phyloP scores from a whole-genome alignment of 2,888 invertebrate species.

The Drosophila picticornis region DNA sequence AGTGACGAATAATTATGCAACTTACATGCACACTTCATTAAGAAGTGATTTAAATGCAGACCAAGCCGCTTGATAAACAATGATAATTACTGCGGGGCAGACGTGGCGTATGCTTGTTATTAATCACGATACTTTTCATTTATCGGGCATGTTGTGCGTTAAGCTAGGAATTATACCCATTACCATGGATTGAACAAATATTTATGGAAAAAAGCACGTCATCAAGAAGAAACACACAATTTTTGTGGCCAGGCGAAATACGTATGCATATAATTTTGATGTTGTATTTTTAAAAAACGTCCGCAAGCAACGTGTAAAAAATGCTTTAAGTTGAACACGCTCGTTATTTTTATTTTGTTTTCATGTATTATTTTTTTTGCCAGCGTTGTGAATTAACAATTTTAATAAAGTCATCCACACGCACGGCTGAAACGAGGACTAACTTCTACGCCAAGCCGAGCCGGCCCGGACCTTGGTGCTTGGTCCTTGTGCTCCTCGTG shows the following conservation, averaged over 20 bases:
- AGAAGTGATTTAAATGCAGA: constrained; percentile 71
- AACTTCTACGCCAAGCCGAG: constrained; percentile 30
- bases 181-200: constrained; percentile 43
- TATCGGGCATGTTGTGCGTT: constrained; percentile 32
- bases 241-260: constrained; percentile 15
- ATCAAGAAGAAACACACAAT: constrained; percentile 51
- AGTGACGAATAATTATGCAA: constrained; percentile 58
- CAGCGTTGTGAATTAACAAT: constrained; percentile 58
- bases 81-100: constrained; percentile 57
- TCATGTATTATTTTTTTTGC: constrained; percentile 19
- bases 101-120: constrained; percentile 44
- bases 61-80: constrained; percentile 50
- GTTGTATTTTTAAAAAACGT: constrained; percentile 30
- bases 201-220: constrained; percentile 45
- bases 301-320: constrained; percentile 66
- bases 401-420: constrained; percentile 79
- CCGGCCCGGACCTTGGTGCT: constrained; percentile 9
- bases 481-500: constrained; percentile 5
- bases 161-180: constrained; percentile 63
- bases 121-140: constrained; percentile 28
- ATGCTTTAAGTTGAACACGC: constrained; percentile 63
- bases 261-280: constrained; percentile 1
- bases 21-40: constrained; percentile 72
- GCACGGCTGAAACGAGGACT: constrained; percentile 62
- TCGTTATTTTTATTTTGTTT: constrained; percentile 39